Conservation (phyloP, 2,113 vertebrate species). For the Dicerorhinus sumatrensis region DNA sequence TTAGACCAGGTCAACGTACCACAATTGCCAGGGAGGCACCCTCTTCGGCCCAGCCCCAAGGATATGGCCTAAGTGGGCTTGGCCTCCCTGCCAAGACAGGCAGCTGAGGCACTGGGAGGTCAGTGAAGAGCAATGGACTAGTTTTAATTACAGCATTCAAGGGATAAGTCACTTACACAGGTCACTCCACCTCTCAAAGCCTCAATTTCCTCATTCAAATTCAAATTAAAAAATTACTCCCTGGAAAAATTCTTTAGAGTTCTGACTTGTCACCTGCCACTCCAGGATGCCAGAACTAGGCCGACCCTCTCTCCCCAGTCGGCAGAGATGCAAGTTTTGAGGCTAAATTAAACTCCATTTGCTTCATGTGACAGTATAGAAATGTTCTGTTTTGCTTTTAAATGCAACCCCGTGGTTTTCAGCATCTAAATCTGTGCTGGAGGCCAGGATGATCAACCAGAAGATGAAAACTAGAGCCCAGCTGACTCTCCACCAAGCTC, state of each 20-base stretch:
- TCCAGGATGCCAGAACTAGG: neutral
- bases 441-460: neutral
- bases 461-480: neutral
- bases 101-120: neutral
- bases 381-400: neutral
- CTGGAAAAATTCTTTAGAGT: neutral
- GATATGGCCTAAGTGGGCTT: neutral
- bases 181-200: neutral
- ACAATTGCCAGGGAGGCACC: neutral
- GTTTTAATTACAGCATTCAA: neutral
- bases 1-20: neutral
- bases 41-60: neutral
- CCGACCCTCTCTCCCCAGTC: neutral
- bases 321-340: neutral
- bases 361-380: neutral
- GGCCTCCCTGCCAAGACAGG: neutral
- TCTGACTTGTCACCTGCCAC: neutral
- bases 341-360: constrained; percentile 1
- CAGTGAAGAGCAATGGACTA: neutral
- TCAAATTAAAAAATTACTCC: neutral
- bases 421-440: neutral
- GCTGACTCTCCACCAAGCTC: neutral
- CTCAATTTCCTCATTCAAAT: constrained; percentile 6
- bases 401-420: neutral
- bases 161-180: neutral